Conservation (phyloP, 2,797 vertebrate species). For the Clarias pachynema region DNA sequence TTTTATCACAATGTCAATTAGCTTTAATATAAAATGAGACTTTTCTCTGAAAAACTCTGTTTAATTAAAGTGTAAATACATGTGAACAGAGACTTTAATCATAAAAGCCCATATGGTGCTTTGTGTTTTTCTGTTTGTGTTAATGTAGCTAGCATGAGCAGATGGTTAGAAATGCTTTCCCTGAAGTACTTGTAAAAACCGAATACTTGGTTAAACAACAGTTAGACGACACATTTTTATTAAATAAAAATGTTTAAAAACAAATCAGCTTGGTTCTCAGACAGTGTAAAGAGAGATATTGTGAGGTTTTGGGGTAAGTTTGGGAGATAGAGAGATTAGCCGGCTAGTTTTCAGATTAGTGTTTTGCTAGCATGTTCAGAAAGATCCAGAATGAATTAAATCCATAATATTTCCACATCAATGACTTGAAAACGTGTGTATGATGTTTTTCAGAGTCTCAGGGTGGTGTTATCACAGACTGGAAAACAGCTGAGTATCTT, state of each 20-base stretch:
- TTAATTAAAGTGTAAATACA: too few relatives aligned
- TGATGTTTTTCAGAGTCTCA: constrained; percentile 70
- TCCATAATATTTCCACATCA: not conserved
- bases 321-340: not conserved
- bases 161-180: not conserved
- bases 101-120: too few relatives aligned
- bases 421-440: not conserved
- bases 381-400: not conserved
- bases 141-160: not conserved
- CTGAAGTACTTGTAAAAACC: not conserved
- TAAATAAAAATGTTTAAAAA: constrained; percentile 78
- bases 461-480: constrained; percentile 70
- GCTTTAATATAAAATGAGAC: too few relatives aligned
- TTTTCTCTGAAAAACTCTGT: too few relatives aligned
- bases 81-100: too few relatives aligned
- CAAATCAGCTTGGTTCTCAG: constrained; percentile 86
- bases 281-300: constrained; percentile 72
- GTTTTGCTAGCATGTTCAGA: not conserved
- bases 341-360: not conserved
- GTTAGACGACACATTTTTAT: not conserved
- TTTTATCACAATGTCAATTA: too few relatives aligned
- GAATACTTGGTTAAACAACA: not conserved
- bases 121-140: too few relatives aligned
- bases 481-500: constrained; percentile 79
- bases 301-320: constrained; percentile 84